Percentiles rank a stretch among this genome's conserved stretches.
Evolutionary conservation across 2,797 vertebrate genomes (phyloP).

Genomic region (Odontamblyopus rebecca): DNA sequence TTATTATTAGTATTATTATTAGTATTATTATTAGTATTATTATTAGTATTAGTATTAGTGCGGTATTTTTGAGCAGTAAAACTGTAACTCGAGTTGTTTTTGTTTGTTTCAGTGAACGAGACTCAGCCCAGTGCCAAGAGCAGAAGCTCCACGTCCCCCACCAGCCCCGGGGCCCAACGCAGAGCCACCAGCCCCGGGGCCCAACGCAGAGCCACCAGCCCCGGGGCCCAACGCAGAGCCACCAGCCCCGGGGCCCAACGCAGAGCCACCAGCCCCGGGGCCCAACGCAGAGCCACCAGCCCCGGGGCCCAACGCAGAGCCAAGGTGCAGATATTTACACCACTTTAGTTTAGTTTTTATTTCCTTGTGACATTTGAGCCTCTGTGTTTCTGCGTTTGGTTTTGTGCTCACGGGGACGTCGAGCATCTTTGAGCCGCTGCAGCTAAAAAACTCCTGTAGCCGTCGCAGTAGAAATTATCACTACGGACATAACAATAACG

Average conservation of each 20-base stretch:
- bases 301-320: slow-evolving; percentile 83
- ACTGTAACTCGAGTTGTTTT: too few relatives aligned
- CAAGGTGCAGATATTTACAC: slow-evolving; percentile 77
- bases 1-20: too few relatives aligned
- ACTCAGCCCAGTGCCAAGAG: slow-evolving; percentile 83
- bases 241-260: slow-evolving; percentile 79
- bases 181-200: slow-evolving; percentile 66
- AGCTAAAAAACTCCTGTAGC: too few relatives aligned
- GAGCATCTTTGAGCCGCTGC: too few relatives aligned
- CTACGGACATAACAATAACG: too few relatives aligned
- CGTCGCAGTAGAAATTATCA: too few relatives aligned
- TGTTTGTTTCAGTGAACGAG: slow-evolving; percentile 79
- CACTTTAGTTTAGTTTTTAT: background rate
- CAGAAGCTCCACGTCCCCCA: slow-evolving; percentile 87
- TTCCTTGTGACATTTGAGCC: too few relatives aligned
- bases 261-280: slow-evolving; percentile 78
- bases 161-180: slow-evolving; percentile 67
- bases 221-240: slow-evolving; percentile 82
- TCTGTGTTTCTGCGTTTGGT: too few relatives aligned
- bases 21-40: too few relatives aligned
- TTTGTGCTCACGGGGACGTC: too few relatives aligned
- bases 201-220: slow-evolving; percentile 75
- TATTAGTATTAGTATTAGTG: too few relatives aligned
- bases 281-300: slow-evolving; percentile 83
- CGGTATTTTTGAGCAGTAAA: too few relatives aligned